Base-by-base conservation (phyloP, 2,113 vertebrate genomes). In the Phocoena sinus region DNA sequence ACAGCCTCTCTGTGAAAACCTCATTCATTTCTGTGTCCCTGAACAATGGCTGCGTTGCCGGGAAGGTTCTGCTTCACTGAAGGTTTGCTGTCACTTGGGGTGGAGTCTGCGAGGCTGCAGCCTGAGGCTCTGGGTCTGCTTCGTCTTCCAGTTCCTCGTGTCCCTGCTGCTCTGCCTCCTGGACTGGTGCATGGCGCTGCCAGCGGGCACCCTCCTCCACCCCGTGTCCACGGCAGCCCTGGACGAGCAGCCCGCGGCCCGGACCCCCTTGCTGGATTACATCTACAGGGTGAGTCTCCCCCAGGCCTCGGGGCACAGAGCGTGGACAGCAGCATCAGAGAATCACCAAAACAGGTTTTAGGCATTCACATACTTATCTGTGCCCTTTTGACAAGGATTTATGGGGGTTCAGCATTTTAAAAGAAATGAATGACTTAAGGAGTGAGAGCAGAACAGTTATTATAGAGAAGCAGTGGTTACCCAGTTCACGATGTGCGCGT, bases 161-260 rank as follows among this genome's bases (percentile, higher is more conserved):
- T 99, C 99, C 0, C 98, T 99, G 97, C 98, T 99, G 47, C 99
- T 99, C 71, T 99, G 99, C 96, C 98, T 99, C 95, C 98, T 99
- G 99, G 99, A 99, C 97, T 99, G 99, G 99, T 99, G 99, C 98
- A 99, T 99, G 99, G 99, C 99, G 0, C 98, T 99, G 83, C 99
- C 99, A 0, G 87, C 99, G 97, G 99, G 98, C 82, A 98, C 99
- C 95, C 98, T 99, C n/a, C 98, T 99, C 97, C 99, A 99, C 96
- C 99, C 99, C 0, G 99, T 99, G 96, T 99, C 99, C 97, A 99
- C 99, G 33, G 98, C 98, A 2, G 98, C 98, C 58, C 97, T 99
- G 97, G 99, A 99, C 58, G 99, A 99, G 68, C 99, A 99, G 14
- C 96, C 98, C 9, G 95, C 98, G 23, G 97, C 99, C 71, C 99